phyloP scores from a whole-genome alignment of 2,888 invertebrate genomes.

The Stictocephala bisonia region DNA sequence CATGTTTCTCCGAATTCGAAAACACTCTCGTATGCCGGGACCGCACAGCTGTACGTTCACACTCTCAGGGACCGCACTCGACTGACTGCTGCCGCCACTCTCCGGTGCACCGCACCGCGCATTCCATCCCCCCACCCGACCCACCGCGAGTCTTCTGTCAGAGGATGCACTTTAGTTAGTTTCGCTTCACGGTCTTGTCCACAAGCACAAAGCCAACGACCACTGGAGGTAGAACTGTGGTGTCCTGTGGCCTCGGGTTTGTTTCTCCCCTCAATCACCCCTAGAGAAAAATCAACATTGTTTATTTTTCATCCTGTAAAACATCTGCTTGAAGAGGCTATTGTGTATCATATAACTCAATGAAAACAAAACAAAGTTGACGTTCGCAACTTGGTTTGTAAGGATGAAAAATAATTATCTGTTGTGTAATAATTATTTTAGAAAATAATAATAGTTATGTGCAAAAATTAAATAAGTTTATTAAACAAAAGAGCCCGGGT shows the following conservation, averaged over 20 bases:
- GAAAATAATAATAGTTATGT: too few species aligned
- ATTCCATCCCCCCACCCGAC: not conserved
- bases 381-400: too few species aligned
- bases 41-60: slow-evolving; percentile 1
- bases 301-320: too few species aligned
- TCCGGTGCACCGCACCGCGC: not conserved
- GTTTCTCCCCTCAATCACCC: not conserved
- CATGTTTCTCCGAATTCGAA: not conserved
- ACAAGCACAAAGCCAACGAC: slow-evolving; percentile 23
- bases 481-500: too few species aligned
- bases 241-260: slow-evolving; percentile 22
- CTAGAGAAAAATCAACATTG: too few species aligned
- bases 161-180: slow-evolving; percentile 27
- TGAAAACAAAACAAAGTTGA: too few species aligned
- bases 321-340: too few species aligned
- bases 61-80: slow-evolving; percentile 19
- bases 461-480: too few species aligned
- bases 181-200: slow-evolving; percentile 34
- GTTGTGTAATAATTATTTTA: too few species aligned
- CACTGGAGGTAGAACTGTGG: slow-evolving; percentile 11
- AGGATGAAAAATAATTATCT: too few species aligned
- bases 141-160: not conserved
- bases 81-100: slow-evolving; percentile 5
- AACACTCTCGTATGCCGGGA: not conserved
- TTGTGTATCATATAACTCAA: too few species aligned